phyloP scores from a whole-genome alignment of 2,797 vertebrate species.

The Lutjanus campechanus region DNA sequence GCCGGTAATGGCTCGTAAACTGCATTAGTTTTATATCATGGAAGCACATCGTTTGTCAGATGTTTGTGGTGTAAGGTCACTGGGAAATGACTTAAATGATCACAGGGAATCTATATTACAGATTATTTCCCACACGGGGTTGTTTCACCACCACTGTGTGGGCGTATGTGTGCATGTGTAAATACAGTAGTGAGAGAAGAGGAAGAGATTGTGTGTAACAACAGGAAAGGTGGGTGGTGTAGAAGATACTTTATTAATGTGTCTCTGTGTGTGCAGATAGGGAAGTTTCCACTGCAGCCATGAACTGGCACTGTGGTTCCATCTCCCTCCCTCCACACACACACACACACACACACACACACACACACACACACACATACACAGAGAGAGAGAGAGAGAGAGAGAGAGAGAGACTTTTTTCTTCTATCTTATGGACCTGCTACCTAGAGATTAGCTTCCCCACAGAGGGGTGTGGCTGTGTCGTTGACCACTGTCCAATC shows the following conservation, averaged over 20 bases:
- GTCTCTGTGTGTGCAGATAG: constrained; percentile 49
- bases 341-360: constrained; percentile 23
- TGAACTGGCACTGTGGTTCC: constrained; percentile 22
- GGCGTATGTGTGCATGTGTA: constrained; percentile 27
- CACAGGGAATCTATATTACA: constrained; percentile 45
- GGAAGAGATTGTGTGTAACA: constrained; percentile 48
- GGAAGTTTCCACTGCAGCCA: constrained; percentile 55
- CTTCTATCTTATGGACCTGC: constrained; percentile 65
- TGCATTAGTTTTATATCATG: constrained; percentile 54
- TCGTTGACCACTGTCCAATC: constrained; percentile 76
- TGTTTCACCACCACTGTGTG: constrained; percentile 17
- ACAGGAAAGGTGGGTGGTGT: constrained; percentile 54
- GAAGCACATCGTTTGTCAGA: constrained; percentile 55
- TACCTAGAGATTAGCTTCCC: constrained; percentile 80
- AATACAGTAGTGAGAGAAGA: constrained; percentile 42
- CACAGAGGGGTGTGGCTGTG: constrained; percentile 77
- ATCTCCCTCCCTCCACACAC: not conserved
- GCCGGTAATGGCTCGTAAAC: constrained; percentile 61
- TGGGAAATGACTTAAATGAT: constrained; percentile 61
- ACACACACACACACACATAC: not conserved
- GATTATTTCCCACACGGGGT: constrained; percentile 50
- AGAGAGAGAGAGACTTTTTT: constrained; percentile 37
- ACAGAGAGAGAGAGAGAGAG: constrained; percentile 39
- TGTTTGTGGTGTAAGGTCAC: constrained; percentile 65
- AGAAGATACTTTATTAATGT: constrained; percentile 29